A percentile compares a stretch with the other conserved stretches of the same genome.
These are phyloP conservation scores for Gnathonemus echidnorhynchus DNA, from an alignment of 2,113 vertebrate genomes.

Conservation along the genomic window DNA sequence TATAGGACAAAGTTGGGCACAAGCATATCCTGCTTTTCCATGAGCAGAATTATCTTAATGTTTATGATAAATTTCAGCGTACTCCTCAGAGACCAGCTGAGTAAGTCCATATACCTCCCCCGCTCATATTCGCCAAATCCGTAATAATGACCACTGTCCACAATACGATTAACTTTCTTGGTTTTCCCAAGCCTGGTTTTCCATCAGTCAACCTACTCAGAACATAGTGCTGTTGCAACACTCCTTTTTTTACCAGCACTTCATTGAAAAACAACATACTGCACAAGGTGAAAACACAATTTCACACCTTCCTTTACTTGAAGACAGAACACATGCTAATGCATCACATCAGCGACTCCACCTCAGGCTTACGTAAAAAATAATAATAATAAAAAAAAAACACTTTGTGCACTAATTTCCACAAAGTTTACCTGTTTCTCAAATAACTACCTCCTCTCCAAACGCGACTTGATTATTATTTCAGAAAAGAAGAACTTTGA, in stretches of 20 bases:
- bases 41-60: background rate
- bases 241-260: background rate
- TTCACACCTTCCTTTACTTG: background rate
- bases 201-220: slow-evolving; percentile 20
- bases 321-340: background rate
- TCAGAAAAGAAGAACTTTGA: background rate
- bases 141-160: background rate
- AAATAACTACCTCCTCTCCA: background rate
- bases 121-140: slow-evolving; percentile 12
- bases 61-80: slow-evolving; percentile 12
- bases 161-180: background rate
- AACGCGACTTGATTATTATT: background rate
- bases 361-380: background rate
- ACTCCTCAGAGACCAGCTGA: slow-evolving; percentile 52
- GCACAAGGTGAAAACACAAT: slow-evolving; percentile 1
- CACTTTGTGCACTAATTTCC: background rate
- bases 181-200: background rate
- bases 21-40: background rate
- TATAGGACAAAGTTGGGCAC: background rate
- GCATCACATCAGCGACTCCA: background rate
- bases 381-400: background rate
- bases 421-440: background rate
- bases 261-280: background rate
- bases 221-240: background rate
- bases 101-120: slow-evolving; percentile 7